A percentile compares a stretch with the other conserved stretches of the same genome.
Evolutionary conservation across 1,140 invertebrate genomes (phyloP).

Genomic region (Druon quercuslanigerum): DNA sequence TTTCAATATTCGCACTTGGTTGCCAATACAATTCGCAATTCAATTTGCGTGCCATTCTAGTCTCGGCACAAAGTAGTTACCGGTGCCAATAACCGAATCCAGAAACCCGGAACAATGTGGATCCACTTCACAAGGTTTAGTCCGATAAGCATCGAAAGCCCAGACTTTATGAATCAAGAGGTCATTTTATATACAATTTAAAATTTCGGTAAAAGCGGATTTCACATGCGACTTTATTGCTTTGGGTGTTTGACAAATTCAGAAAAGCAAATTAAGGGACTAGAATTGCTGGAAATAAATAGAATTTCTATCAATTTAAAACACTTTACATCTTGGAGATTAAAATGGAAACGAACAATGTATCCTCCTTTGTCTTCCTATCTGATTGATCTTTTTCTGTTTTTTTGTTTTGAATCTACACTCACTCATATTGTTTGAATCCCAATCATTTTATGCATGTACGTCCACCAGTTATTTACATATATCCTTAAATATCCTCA

Average conservation of each 20-base stretch:
- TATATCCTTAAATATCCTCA: no score
- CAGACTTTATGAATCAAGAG: slow-evolving; percentile 29
- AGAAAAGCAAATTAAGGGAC: no score
- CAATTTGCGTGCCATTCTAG: slow-evolving; percentile 52
- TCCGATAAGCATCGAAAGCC: slow-evolving; percentile 23
- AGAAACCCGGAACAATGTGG: slow-evolving; percentile 16
- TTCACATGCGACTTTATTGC: slow-evolving; percentile 17
- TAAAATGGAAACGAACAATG: no score
- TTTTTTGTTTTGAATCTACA: no score
- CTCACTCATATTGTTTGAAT: no score
- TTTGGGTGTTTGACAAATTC: background rate
- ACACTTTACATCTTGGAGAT: no score
- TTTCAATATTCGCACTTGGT: slow-evolving; percentile 67
- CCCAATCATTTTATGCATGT: no score
- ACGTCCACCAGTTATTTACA: no score
- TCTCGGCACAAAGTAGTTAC: slow-evolving; percentile 30
- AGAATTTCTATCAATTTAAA: no score
- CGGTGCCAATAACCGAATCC: slow-evolving; percentile 26
- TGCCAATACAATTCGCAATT: slow-evolving; percentile 61
- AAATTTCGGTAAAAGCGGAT: slow-evolving; percentile 18
- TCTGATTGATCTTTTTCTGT: no score
- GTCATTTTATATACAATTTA: slow-evolving; percentile 23
- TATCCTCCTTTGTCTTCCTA: no score
- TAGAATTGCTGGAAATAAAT: background rate
- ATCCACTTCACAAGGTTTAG: slow-evolving; percentile 29